Evolutionary conservation across 2,113 vertebrate genomes (phyloP).

Genomic region (Pelusios castaneus): DNA sequence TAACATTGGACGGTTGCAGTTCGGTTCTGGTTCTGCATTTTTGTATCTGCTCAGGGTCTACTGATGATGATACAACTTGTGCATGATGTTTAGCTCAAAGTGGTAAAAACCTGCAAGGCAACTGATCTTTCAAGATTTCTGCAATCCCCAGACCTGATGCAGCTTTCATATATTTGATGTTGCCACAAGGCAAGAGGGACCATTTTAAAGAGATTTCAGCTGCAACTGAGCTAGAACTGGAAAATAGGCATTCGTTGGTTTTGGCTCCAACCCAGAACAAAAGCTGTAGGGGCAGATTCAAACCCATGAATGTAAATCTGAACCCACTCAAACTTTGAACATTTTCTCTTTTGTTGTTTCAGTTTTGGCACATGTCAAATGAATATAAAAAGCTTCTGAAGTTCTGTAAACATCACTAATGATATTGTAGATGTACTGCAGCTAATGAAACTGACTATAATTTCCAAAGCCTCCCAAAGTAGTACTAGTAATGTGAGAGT

Average conservation of each 20-base stretch:
- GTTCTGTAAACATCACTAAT: conserved; percentile 19
- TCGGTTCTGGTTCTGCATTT: no score
- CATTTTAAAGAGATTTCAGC: conserved; percentile 46
- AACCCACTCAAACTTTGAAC: no score
- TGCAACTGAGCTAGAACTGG: conserved; percentile 16
- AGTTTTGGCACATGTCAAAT: background rate
- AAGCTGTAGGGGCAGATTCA: conserved; percentile 3
- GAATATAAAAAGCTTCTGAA: conserved; percentile 3
- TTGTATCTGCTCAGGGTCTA: no score
- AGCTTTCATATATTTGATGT: background rate
- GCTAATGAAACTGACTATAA: background rate
- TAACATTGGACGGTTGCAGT: no score
- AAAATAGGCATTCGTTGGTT: conserved; percentile 12
- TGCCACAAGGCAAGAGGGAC: conserved; percentile 43
- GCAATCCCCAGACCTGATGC: conserved; percentile 49
- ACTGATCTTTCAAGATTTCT: conserved; percentile 18
- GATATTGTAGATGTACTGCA: background rate
- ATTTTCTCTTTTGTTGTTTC: background rate
- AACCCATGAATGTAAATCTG: conserved; percentile 20
- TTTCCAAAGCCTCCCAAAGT: background rate
- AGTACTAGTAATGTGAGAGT: background rate
- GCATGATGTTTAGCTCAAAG: conserved; percentile 10
- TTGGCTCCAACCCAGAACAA: conserved; percentile 47
- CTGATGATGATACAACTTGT: conserved; percentile 12
- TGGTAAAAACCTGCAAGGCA: conserved; percentile 6